Conservation (phyloP, 1,140 invertebrate genomes). For the Rhagoletis zephyria region DNA sequence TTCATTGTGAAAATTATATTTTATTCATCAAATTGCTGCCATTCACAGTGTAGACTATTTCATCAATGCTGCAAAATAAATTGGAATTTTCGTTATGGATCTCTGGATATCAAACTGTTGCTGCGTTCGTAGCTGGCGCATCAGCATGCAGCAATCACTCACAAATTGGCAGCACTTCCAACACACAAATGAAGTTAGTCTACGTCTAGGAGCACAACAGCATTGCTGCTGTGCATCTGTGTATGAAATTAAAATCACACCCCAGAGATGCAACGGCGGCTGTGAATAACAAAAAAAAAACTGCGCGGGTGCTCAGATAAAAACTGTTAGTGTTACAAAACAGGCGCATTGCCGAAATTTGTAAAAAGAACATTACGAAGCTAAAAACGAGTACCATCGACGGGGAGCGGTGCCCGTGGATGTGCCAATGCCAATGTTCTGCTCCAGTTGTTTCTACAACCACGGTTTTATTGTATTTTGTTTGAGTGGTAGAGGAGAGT, state of each 20-base stretch:
- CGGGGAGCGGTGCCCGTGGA: neutral
- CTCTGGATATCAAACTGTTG: neutral
- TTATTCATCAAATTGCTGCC: constrained; percentile 34
- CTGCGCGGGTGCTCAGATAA: neutral
- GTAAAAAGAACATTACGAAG: too few relatives aligned
- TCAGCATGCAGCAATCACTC: constrained; percentile 6
- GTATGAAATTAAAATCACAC: constrained; percentile 73
- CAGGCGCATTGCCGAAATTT: neutral
- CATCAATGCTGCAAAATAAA: neutral
- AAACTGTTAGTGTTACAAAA: neutral
- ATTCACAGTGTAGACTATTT: neutral
- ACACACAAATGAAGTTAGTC: constrained; percentile 68
- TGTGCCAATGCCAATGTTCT: constrained; percentile 15
- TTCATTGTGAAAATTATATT: too few relatives aligned
- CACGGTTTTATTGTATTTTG: neutral
- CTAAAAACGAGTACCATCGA: too few relatives aligned
- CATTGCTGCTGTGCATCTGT: constrained; percentile 67
- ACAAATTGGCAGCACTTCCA: neutral
- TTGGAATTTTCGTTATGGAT: neutral
- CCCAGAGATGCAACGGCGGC: constrained; percentile 63
- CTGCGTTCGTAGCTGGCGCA: neutral
- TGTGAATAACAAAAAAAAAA: constrained; percentile 15
- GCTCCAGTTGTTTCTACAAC: neutral
- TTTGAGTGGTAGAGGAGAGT: neutral
- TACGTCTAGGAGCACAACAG: constrained; percentile 57